Base-by-base conservation (phyloP, 2,888 invertebrate genomes). In the Tribolium freemani region DNA sequence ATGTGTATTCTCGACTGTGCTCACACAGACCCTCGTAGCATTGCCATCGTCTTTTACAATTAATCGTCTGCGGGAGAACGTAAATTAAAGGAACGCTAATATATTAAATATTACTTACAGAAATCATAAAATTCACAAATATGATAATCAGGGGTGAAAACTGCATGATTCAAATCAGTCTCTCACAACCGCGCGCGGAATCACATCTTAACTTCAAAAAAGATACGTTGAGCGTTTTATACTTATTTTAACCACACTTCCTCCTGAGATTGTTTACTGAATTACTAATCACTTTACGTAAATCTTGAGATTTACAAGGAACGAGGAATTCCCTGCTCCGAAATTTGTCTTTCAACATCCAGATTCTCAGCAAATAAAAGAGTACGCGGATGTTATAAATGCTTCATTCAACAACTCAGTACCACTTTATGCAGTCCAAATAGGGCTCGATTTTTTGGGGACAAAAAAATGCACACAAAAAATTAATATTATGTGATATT, bases 221-320 rank as follows among this genome's bases (percentile, higher is more conserved):
- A 20, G 10, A 21, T 20, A 4, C 26, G 21, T 26, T n/a, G 26
- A 53, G 8, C 3, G 38, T 26, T 53, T 26, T 53, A 21, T 53
- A 26, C n/a, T 10, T 26, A 53, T 20, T 20, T 53, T 53, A 53
- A 53, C 57, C 38, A 38, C 57, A 57, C 38, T 45, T 56, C 20
- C 11, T 67, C 45, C 10, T 38, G 44, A 31, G 57, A 26, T 38
- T 57, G 57, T 57, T 57, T 57, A 57, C 38, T 11, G 13, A 38
- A 57, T 57, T 57, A 38, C 5, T 57, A 57, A 57, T 5, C 57
- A 20, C 30, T 57, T 20, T n/a, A 9, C 54, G 54, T 54, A 10
- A 30, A 13, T 10, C 10, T 26, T 57, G 6, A 11, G 10, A 44
- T n/a, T 38, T 38, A 44, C 20, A 11, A 31, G 16, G 38, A 57